Evolutionary conservation across 2,888 invertebrate species (phyloP).

Genomic region (Amiota minor): DNA sequence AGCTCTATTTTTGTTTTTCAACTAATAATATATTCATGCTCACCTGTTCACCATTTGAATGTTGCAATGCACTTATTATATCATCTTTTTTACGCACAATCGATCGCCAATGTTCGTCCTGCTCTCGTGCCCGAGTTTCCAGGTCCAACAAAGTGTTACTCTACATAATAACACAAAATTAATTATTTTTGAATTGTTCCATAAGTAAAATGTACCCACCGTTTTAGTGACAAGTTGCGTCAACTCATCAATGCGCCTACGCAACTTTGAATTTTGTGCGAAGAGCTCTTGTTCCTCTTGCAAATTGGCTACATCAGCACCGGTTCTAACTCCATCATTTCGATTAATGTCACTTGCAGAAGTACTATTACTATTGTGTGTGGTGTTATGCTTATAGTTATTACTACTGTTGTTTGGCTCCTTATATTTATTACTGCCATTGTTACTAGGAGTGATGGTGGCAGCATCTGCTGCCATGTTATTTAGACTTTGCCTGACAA

Average conservation of each 20-base stretch:
- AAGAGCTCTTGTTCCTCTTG: constrained; percentile 73
- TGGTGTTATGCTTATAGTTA: constrained; percentile 50
- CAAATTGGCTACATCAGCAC: constrained; percentile 44
- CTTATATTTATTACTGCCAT: constrained; percentile 69
- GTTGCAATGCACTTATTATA: constrained; percentile 70
- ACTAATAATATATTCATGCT: constrained; percentile 29
- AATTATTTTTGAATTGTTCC: background rate
- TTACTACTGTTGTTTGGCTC: constrained; percentile 64
- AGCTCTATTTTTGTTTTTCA: background rate
- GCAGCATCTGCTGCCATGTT: constrained; percentile 42
- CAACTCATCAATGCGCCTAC: constrained; percentile 80
- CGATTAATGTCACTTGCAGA: constrained; percentile 49
- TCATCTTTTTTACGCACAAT: constrained; percentile 71
- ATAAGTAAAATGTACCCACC: constrained; percentile 75
- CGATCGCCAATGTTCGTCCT: constrained; percentile 72
- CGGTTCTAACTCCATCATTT: constrained; percentile 35
- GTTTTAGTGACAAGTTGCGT: constrained; percentile 85
- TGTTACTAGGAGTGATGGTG: constrained; percentile 52
- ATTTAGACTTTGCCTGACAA: constrained; percentile 61
- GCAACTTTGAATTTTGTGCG: constrained; percentile 79
- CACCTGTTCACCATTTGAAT: constrained; percentile 71
- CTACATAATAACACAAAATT: constrained; percentile 47
- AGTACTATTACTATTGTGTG: constrained; percentile 50
- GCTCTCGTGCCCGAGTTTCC: constrained; percentile 71
- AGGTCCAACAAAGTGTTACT: constrained; percentile 71